Conservation (phyloP, 2,113 vertebrate genomes). For the Thryonomys swinderianus region DNA sequence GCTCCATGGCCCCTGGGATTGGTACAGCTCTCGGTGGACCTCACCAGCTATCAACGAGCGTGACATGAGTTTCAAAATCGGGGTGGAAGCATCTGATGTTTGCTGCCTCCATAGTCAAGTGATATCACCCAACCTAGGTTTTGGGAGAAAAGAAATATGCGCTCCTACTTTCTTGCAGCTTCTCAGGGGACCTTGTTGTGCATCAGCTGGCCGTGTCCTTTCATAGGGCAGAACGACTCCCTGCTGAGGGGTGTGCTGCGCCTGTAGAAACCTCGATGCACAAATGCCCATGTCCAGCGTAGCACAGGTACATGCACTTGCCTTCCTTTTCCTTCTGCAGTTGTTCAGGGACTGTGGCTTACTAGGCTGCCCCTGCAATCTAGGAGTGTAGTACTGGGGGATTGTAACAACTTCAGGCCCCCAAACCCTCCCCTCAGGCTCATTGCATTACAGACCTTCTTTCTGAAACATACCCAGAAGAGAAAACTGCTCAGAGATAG, state of each 20-base stretch:
- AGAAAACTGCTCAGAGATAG: neutral
- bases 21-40: neutral
- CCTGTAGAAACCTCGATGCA: neutral
- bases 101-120: neutral
- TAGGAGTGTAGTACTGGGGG: neutral
- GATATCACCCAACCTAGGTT: neutral
- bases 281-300: neutral
- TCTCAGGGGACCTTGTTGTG: accelerated
- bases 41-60: neutral
- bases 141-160: neutral
- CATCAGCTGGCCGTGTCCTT: neutral
- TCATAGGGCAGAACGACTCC: neutral
- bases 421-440: neutral
- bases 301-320: neutral
- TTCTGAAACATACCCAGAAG: neutral
- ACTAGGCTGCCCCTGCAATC: neutral
- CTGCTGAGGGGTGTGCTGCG: neutral
- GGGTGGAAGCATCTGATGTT: neutral
- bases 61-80: neutral
- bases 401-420: neutral
- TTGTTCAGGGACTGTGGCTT: neutral
- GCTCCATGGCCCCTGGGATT: neutral
- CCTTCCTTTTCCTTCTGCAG: neutral
- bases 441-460: neutral
- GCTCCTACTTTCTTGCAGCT: neutral